Evolutionary conservation across 2,888 invertebrate genomes (phyloP).

Genomic region (Trilocha varians): DNA sequence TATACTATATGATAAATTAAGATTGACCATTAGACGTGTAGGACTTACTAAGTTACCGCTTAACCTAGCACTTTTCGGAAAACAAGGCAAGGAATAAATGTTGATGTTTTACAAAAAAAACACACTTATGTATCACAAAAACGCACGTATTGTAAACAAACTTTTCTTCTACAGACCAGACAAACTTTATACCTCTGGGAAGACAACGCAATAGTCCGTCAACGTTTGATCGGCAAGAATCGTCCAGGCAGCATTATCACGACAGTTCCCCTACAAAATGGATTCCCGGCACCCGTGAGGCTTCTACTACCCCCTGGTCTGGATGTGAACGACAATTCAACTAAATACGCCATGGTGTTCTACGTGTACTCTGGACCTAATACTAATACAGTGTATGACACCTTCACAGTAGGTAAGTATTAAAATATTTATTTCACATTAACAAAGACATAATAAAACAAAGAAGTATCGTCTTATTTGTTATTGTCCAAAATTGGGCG

Average conservation of each 20-base stretch:
- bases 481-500: no score
- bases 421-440: background rate
- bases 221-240: slow-evolving; percentile 57
- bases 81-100: no score
- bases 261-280: slow-evolving; percentile 70
- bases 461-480: no score
- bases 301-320: slow-evolving; percentile 79
- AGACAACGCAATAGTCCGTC: slow-evolving; percentile 69
- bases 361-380: slow-evolving; percentile 91
- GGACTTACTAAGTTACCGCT: no score
- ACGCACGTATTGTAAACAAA: no score
- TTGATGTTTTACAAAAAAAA: no score
- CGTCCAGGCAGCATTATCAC: slow-evolving; percentile 70
- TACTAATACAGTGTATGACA: slow-evolving; percentile 81
- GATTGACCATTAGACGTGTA: no score
- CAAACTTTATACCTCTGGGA: slow-evolving; percentile 67
- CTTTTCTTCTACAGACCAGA: slow-evolving; percentile 20
- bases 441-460: no score
- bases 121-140: no score
- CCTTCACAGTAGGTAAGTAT: slow-evolving; percentile 73
- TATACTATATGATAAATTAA: no score
- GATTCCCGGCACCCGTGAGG: slow-evolving; percentile 75
- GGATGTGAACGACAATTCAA: slow-evolving; percentile 63
- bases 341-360: slow-evolving; percentile 80
- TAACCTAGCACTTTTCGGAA: no score